Conservation (phyloP, 2,113 vertebrate genomes). For the Gymnorhina tibicen region DNA sequence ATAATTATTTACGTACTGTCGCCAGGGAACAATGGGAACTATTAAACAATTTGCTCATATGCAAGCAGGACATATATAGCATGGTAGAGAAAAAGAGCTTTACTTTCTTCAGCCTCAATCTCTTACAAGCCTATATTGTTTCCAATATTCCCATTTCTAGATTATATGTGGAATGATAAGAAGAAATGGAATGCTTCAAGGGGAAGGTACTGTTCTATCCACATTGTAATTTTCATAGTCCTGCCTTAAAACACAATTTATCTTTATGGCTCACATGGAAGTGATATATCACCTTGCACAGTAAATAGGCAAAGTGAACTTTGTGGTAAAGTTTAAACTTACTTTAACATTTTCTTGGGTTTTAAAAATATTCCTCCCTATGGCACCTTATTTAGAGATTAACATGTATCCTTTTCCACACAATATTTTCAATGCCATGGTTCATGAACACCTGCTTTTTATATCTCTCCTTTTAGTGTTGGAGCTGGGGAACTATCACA, state of each 20-base stretch:
- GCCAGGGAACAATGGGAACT: background rate
- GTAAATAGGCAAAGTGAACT: conserved; percentile 26
- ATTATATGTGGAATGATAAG: background rate
- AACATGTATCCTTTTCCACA: background rate
- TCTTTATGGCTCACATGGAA: background rate
- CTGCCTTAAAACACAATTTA: conserved; percentile 48
- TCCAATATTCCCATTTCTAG: background rate
- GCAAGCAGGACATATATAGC: background rate
- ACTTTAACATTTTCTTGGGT: conserved; percentile 17
- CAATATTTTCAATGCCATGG: background rate
- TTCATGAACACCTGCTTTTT: background rate
- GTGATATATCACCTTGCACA: background rate
- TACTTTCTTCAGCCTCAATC: background rate
- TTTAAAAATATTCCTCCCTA: conserved; percentile 47
- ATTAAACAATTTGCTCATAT: background rate
- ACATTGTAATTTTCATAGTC: background rate
- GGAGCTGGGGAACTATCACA: background rate
- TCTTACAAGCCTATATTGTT: background rate
- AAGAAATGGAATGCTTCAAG: background rate
- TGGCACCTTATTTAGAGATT: conserved; percentile 45
- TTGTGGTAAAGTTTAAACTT: conserved; percentile 57
- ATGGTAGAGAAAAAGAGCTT: background rate
- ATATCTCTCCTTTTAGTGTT: background rate
- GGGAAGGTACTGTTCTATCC: background rate
- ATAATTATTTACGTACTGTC: background rate